Evolutionary conservation across 2,797 vertebrate genomes (phyloP).

Genomic region (Pangasius djambal): DNA sequence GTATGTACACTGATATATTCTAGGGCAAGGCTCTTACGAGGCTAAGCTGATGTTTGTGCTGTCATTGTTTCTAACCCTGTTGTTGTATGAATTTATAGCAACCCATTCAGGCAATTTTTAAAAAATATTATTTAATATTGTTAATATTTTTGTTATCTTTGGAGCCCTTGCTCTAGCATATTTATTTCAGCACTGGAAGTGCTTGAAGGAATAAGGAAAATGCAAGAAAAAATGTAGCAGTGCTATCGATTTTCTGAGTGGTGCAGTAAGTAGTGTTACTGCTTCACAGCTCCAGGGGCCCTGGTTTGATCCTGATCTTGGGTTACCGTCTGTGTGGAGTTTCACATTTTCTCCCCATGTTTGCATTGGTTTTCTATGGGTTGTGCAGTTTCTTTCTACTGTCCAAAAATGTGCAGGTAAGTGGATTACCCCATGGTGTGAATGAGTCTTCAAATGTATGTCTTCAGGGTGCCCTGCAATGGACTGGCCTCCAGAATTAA

Average conservation of each 20-base stretch:
- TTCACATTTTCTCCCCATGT: not conserved
- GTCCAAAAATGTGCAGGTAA: not conserved
- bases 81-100: not conserved
- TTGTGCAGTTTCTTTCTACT: not conserved
- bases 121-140: not conserved
- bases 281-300: not conserved
- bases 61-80: not conserved
- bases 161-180: not conserved
- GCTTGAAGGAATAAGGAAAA: not conserved
- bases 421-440: not conserved
- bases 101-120: not conserved
- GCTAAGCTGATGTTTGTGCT: not conserved
- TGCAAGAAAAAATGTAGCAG: not conserved
- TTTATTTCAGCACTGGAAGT: not conserved
- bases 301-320: not conserved
- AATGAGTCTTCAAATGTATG: not conserved
- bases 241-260: not conserved
- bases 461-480: not conserved
- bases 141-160: not conserved
- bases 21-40: not conserved
- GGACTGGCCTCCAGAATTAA: not conserved
- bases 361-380: not conserved
- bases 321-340: not conserved
- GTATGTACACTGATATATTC: not conserved
- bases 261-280: not conserved